Conservation (phyloP, 2,888 invertebrate species). For the Melieria crassipennis region DNA sequence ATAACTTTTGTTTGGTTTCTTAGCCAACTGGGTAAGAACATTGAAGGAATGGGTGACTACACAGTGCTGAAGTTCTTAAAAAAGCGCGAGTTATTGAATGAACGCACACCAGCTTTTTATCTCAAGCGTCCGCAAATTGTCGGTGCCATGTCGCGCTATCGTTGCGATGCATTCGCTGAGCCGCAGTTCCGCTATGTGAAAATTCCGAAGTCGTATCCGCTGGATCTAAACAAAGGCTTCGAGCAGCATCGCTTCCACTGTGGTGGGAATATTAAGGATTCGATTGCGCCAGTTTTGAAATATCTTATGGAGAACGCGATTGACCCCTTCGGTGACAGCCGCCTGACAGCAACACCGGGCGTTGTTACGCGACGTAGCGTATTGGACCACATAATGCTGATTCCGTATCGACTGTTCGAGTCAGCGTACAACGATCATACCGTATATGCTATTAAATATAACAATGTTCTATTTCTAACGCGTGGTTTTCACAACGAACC, state of each 20-base stretch:
- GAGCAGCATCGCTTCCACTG: neutral
- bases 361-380: neutral
- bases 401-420: conserved; percentile 11
- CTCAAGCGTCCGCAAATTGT: neutral
- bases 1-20: too few relatives aligned
- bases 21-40: too few relatives aligned
- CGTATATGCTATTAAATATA: conserved; percentile 18
- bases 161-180: too few relatives aligned
- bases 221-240: conserved; percentile 26
- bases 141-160: neutral
- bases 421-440: neutral
- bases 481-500: too few relatives aligned
- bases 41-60: neutral
- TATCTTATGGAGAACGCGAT: too few relatives aligned
- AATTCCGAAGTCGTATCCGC: conserved; percentile 8
- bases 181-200: neutral
- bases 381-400: conserved; percentile 6
- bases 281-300: too few relatives aligned
- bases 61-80: neutral
- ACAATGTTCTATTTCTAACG: conserved; percentile 6
- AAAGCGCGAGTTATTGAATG: too few relatives aligned
- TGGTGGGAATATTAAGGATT: too few relatives aligned
- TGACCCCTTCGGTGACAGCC: too few relatives aligned
- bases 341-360: neutral
- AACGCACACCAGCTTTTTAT: neutral